phyloP scores from a whole-genome alignment of 2,888 invertebrate genomes.

The Gymnocheta viridis region DNA sequence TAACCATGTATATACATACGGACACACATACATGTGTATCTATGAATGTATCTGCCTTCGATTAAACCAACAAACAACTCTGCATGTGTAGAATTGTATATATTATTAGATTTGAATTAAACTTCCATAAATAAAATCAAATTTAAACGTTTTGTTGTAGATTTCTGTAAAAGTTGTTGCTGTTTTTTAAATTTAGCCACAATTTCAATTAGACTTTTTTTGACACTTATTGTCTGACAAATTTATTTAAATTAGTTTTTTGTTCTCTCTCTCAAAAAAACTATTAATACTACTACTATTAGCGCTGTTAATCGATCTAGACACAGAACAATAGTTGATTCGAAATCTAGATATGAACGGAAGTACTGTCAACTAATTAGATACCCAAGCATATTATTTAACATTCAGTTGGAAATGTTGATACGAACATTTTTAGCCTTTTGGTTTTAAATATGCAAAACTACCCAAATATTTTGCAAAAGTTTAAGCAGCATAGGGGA shows the following conservation, averaged over 20 bases:
- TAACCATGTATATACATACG: neutral
- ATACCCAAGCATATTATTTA: neutral
- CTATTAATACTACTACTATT: slow-evolving; percentile 39
- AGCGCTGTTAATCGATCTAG: slow-evolving; percentile 32
- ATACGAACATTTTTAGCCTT: neutral
- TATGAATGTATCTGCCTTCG: neutral
- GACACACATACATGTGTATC: neutral
- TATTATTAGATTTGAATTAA: slow-evolving; percentile 20
- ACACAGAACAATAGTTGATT: slow-evolving; percentile 65
- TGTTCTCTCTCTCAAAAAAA: slow-evolving; percentile 2
- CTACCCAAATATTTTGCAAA: no score
- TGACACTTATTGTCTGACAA: slow-evolving; percentile 71
- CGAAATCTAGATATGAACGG: slow-evolving; percentile 28
- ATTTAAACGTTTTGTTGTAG: slow-evolving; percentile 29
- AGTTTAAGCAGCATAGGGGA: no score
- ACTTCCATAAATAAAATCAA: slow-evolving; percentile 9
- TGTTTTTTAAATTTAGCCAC: slow-evolving; percentile 7
- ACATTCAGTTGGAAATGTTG: neutral
- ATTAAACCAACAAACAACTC: neutral
- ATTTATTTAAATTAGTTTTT: slow-evolving; percentile 65
- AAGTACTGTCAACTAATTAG: neutral
- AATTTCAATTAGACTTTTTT: slow-evolving; percentile 48
- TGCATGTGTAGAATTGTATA: neutral
- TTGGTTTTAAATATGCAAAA: neutral
- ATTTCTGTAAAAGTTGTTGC: slow-evolving; percentile 16